Percentiles rank a stretch among this genome's conserved stretches.
Conservation (phyloP, 2,113 vertebrate genomes). For the Acrocephalus arundinaceus region DNA sequence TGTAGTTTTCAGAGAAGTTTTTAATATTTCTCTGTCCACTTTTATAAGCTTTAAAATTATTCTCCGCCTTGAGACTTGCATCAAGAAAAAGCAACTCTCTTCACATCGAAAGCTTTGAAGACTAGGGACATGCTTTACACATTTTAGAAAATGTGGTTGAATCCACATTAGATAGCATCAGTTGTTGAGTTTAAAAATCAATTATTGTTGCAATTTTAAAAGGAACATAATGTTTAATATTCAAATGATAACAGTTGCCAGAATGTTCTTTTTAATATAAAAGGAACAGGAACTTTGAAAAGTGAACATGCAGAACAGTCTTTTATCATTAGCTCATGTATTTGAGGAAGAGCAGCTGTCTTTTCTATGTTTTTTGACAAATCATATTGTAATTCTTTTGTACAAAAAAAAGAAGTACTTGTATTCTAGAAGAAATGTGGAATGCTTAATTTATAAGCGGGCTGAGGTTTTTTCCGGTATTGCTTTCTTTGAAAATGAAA, state of each 20-base stretch:
- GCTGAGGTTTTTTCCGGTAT: conserved; percentile 82
- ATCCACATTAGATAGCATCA: conserved; percentile 72
- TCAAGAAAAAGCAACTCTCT: conserved; percentile 78
- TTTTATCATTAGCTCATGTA: conserved; percentile 86
- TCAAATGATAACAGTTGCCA: conserved; percentile 76
- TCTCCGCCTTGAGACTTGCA: conserved; percentile 79
- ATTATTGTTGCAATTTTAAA: conserved; percentile 74
- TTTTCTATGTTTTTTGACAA: conserved; percentile 90
- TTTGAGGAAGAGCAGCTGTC: conserved; percentile 86
- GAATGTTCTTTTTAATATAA: conserved; percentile 78
- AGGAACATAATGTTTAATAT: conserved; percentile 76
- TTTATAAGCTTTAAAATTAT: conserved; percentile 84
- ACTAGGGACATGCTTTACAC: conserved; percentile 67
- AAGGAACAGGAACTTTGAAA: conserved; percentile 77
- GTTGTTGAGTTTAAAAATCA: conserved; percentile 73
- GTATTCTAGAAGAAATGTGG: conserved; percentile 87
- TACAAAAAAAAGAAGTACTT: conserved; percentile 86
- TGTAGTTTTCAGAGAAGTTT: conserved; percentile 82
- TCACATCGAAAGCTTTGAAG: conserved; percentile 77
- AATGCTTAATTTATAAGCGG: conserved; percentile 88
- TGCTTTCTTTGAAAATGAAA: conserved; percentile 84
- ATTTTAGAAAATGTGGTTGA: conserved; percentile 65
- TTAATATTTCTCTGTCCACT: conserved; percentile 81
- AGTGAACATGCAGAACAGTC: conserved; percentile 76
- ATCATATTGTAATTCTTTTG: conserved; percentile 90